These are phyloP conservation scores for Montipora capitata DNA, from an alignment of 92 coral and sea anemone genomes.

Conservation along the genomic window DNA sequence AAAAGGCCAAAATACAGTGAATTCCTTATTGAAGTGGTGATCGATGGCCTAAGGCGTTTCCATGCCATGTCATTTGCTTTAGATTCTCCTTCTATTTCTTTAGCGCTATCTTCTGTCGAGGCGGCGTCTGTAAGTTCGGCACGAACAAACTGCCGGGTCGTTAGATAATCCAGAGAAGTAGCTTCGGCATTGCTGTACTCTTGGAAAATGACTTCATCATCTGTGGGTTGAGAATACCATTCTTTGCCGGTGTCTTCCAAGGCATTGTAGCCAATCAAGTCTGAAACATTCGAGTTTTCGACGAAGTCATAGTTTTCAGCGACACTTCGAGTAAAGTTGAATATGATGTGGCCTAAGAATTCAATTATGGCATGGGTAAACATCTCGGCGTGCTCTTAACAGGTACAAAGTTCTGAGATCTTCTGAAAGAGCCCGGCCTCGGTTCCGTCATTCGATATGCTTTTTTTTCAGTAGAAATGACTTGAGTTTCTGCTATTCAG, in stretches of 20 bases:
- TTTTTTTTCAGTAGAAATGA: too few relatives aligned
- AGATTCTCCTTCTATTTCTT: background rate
- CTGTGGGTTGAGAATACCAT: background rate
- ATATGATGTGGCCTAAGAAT: background rate
- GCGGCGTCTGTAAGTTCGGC: background rate
- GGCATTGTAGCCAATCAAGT: conserved; percentile 1
- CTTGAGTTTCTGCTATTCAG: too few relatives aligned
- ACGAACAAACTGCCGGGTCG: too few relatives aligned
- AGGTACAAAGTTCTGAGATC: too few relatives aligned
- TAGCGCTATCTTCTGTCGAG: background rate
- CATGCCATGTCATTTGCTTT: background rate
- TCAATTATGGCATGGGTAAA: conserved; percentile 2
- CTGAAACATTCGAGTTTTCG: background rate
- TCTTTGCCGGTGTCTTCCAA: conserved; percentile 15
- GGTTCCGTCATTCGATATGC: too few relatives aligned
- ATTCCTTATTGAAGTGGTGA: background rate
- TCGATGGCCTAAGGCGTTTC: background rate
- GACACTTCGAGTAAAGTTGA: conserved; percentile 10
- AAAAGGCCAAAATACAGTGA: conserved; percentile 8
- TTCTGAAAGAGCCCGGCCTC: too few relatives aligned
- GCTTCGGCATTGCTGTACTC: conserved; percentile 2
- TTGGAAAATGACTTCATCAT: conserved; percentile 2
- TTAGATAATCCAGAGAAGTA: background rate
- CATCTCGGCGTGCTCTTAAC: background rate
- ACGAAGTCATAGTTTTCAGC: background rate